Base-by-base conservation (phyloP, 2,888 invertebrate genomes). In the Drosophila colorata region DNA sequence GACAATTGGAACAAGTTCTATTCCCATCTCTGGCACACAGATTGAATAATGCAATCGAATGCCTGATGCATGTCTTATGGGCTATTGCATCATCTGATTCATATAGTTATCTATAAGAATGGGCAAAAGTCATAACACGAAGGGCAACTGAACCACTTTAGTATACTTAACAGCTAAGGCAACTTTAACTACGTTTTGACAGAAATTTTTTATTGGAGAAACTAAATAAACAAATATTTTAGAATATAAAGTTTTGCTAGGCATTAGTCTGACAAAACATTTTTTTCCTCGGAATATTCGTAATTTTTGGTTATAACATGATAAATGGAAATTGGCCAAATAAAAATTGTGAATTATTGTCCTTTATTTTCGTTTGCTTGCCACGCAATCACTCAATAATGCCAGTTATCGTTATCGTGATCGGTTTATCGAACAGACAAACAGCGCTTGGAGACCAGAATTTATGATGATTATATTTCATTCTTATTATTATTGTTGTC, bases 361-460 rank as follows among this genome's bases (percentile, higher is more conserved):
- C 8, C 3, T 25, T 18, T 8, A 13, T 38, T 8, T 18, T 14
- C 5, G 6, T 18, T 35, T 18, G 16, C 8, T 51, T 28, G n/a
- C 9, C 28, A 33, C 33, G 33, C 33, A 33, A 31, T 31, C 16
- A 8, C 38, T 38, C 18, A 52, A 20, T 41, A 31, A 41, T 31
- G 0, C 13, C 11, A 37, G 31, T 53, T 38, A 72, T 73, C 43
- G 74, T 55, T 73, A 49, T 58, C 63, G 31, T 38, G 37, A 65
- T 65, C 66, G 64, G 37, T 60, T 61, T 74, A 74, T 74, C 76
- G 70, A 61, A 31, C 60, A 43, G 52, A 53, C 63, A 48, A 55
- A 47, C 1, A 20, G 35, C 60, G 69, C 44, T 43, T 41, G 43
- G 43, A 43, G 56, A 52, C 41, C 60, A 49, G 18, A 65, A 58